These are phyloP conservation scores for Cyprinodon diabolis DNA, from an alignment of 2,797 vertebrate species.

Conservation along the genomic window DNA sequence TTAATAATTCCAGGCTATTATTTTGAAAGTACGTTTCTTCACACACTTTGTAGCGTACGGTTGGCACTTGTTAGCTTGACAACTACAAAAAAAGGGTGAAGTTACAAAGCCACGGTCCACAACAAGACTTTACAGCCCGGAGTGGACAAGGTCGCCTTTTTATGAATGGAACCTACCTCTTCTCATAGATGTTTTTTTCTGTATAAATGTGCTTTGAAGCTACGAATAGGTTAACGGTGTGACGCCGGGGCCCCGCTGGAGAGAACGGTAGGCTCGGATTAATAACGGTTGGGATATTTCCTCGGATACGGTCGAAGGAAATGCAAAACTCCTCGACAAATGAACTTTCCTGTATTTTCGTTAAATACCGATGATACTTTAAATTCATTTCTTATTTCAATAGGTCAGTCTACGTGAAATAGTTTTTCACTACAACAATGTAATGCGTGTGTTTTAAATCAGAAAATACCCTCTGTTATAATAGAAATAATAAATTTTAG, in stretches of 20 bases:
- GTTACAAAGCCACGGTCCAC: constrained; percentile 57
- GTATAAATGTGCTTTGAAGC: constrained; percentile 6
- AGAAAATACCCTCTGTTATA: too few species aligned
- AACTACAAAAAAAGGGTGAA: constrained; percentile 35
- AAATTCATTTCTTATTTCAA: background rate
- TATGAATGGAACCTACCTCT: constrained; percentile 50
- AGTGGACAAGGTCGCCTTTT: constrained; percentile 20
- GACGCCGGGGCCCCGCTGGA: constrained; percentile 6
- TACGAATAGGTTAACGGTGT: background rate
- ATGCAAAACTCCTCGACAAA: background rate
- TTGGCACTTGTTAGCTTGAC: constrained; percentile 26
- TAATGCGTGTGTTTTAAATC: too few species aligned
- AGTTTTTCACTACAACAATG: too few species aligned
- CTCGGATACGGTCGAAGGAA: background rate
- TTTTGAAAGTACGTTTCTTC: background rate
- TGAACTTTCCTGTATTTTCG: background rate
- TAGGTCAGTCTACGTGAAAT: too few species aligned
- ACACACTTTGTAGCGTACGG: fast-evolving
- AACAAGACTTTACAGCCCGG: constrained; percentile 34
- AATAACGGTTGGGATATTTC: constrained; percentile 20
- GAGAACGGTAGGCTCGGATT: constrained; percentile 22
- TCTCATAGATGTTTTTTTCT: background rate
- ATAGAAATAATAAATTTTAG: too few species aligned
- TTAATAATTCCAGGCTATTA: background rate
- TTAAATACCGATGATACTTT: background rate